Base-by-base conservation (phyloP, 2,113 vertebrate genomes). In the Crotalus tigris region DNA sequence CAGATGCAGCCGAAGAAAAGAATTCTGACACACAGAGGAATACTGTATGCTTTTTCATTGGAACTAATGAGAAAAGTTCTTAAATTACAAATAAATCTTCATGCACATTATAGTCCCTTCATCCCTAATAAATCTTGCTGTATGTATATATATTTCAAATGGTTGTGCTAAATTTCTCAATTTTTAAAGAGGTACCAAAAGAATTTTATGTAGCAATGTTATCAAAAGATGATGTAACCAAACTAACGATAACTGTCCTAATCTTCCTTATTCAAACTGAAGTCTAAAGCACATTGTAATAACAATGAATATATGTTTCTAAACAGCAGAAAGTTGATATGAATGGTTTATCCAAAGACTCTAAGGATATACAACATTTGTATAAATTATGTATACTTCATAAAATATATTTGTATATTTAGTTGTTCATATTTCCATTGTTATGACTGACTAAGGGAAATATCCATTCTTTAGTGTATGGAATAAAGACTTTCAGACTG, bases 231-330 rank as follows among this genome's bases (percentile, higher is more conserved):
- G 91, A 26, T 94, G 17, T 85, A 91, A 0, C 12, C 55, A 58
- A 61, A 29, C 10, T 54, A 92, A 95, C 96, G 95, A 94, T 90
- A 95, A 89, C 53, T 81, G 90, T 44, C n/a, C 21, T 59, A 29
- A 49, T 89, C 90, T 87, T 95, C 55, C n/a, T 23, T 93, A 44
- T 6, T 11, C 69, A 26, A 44, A 23, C 1, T 91, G 90, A 93
- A 11, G 90, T 46, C 33, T 64, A 75, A 61, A 13, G 81, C 24
- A 57, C 88, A 94, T 91, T 85, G 94, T 53, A 94, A 81, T 44
- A 91, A 26, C 19, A 95, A 64, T 88, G 92, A 88, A 44, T 6
- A 93, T 59, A 86, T 86, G 90, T 46, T 4, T 95, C 85, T 92
- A 59, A 59, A 92, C 88, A 92, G 11, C 21, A 93, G 54, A 1